Evolutionary conservation across 2,113 vertebrate genomes (phyloP).

Genomic region (Lichenostomus cassidix): DNA sequence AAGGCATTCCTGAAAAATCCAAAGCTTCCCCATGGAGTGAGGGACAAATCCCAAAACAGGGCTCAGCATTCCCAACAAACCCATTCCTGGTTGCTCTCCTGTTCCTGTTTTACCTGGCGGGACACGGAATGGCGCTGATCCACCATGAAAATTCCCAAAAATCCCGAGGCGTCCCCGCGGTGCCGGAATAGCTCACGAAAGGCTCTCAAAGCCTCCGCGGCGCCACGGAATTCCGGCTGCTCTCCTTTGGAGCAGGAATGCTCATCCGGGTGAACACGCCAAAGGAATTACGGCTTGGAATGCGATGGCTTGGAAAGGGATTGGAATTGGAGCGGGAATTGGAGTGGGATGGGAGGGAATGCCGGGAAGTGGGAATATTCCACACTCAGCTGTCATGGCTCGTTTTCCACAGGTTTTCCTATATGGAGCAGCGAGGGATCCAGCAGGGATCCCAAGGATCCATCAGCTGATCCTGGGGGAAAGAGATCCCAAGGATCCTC

Average conservation of each 20-base stretch:
- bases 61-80: background rate
- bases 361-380: fast-evolving
- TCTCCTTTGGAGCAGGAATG: background rate
- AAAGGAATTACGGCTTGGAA: background rate
- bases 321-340: background rate
- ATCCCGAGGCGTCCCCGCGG: fast-evolving
- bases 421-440: background rate
- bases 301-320: background rate
- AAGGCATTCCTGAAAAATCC: background rate
- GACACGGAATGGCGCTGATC: background rate
- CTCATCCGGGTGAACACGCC: background rate
- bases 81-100: background rate
- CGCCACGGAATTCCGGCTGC: background rate
- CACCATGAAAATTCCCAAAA: background rate
- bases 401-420: background rate
- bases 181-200: background rate
- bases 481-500: background rate
- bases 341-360: background rate
- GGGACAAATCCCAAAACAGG: no score
- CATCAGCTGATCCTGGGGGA: background rate
- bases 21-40: background rate
- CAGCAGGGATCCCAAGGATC: background rate
- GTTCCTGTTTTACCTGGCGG: fast-evolving
- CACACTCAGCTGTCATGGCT: fast-evolving
- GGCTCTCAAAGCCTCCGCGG: background rate